These are phyloP conservation scores for Hedychridium roseum DNA, from an alignment of 2,888 invertebrate genomes.

Conservation along the genomic window DNA sequence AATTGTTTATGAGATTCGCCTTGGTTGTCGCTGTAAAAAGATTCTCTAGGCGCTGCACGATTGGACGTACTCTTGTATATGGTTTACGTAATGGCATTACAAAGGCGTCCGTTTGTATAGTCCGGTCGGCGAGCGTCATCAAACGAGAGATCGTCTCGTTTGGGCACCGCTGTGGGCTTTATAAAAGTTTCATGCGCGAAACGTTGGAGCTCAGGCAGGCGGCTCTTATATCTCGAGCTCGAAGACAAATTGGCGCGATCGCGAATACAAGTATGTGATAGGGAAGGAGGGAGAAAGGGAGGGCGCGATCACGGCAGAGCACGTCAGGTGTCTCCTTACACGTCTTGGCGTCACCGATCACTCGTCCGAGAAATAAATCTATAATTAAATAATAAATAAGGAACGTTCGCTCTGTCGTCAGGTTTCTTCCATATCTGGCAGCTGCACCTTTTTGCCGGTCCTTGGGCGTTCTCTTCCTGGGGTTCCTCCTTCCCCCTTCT, in stretches of 20 bases:
- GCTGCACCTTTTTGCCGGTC: conserved; percentile 54
- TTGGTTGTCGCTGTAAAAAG: too few relatives aligned
- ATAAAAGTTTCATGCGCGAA: conserved; percentile 45
- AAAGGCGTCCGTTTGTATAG: not conserved
- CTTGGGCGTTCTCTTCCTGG: too few relatives aligned
- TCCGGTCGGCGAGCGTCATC: conserved; percentile 26
- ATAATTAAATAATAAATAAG: conserved; percentile 59
- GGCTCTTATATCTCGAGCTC: conserved; percentile 27
- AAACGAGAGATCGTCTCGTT: conserved; percentile 11
- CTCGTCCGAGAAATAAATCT: conserved; percentile 49
- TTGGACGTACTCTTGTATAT: too few relatives aligned
- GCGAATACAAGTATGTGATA: too few relatives aligned
- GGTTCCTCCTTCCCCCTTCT: conserved; percentile 28
- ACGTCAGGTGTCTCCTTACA: conserved; percentile 38
- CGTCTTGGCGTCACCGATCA: conserved; percentile 33
- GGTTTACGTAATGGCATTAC: too few relatives aligned
- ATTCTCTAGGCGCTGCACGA: too few relatives aligned
- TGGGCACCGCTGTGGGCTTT: too few relatives aligned
- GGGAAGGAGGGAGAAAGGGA: not conserved
- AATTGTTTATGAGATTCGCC: too few relatives aligned
- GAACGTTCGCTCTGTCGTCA: conserved; percentile 40
- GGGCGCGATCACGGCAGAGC: conserved; percentile 8
- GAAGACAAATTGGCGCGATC: conserved; percentile 36
- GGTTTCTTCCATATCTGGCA: conserved; percentile 52
- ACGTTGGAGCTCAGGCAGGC: conserved; percentile 24